Evolutionary conservation across 2,113 vertebrate species (phyloP).

Genomic region (Loxodonta africana): DNA sequence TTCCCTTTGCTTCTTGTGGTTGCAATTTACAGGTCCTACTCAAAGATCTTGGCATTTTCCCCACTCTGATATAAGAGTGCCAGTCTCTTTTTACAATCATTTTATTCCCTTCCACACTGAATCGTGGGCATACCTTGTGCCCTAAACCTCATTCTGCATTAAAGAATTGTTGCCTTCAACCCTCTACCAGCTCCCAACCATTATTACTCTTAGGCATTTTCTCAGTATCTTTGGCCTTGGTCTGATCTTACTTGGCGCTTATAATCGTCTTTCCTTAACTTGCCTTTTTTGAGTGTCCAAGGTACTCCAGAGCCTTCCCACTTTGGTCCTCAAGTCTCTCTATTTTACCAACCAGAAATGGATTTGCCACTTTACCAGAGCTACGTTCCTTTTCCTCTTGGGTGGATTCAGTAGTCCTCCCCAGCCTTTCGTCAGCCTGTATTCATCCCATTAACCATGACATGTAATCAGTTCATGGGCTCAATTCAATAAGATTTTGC

Average conservation of each 20-base stretch:
- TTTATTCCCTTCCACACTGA: neutral
- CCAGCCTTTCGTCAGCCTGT: neutral
- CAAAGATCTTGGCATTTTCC: neutral
- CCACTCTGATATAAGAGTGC: neutral
- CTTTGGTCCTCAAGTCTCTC: neutral
- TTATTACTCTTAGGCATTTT: neutral
- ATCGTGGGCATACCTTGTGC: too few relatives aligned
- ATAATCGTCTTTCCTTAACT: accelerated
- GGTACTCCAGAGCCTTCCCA: neutral
- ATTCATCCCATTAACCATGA: neutral
- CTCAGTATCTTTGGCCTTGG: neutral
- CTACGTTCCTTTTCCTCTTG: neutral
- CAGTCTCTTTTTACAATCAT: too few relatives aligned
- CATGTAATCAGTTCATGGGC: neutral
- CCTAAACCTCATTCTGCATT: neutral
- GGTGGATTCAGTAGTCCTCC: neutral
- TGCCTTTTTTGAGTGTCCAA: neutral
- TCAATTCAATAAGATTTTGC: neutral
- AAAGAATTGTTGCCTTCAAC: too few relatives aligned
- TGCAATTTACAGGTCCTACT: neutral
- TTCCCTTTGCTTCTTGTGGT: accelerated
- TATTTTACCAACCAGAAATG: neutral
- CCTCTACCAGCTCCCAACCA: too few relatives aligned
- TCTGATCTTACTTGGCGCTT: neutral
- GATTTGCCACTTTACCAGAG: neutral